Evolutionary conservation across 2,888 invertebrate genomes (phyloP).

Genomic region (Dyspetes luteomarginatus): DNA sequence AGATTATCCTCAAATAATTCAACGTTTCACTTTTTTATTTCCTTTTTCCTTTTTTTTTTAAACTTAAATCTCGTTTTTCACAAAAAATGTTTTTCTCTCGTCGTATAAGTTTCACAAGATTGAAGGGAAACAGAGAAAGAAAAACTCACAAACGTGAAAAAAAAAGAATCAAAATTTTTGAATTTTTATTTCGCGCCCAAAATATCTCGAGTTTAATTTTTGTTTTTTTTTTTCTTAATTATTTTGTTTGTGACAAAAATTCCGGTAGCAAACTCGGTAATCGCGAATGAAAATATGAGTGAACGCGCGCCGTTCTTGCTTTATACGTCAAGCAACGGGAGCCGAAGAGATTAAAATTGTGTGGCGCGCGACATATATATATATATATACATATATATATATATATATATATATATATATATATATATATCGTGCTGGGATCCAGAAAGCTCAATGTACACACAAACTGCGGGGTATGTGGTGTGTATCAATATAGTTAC

Average conservation of each 20-base stretch:
- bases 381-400: no score
- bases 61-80: no score
- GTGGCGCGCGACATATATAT: slow-evolving; percentile 72
- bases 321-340: slow-evolving; percentile 29
- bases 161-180: no score
- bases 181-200: no score
- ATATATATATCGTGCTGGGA: slow-evolving; percentile 73
- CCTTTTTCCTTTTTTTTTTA: background rate
- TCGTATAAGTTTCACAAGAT: no score
- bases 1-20: background rate
- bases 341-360: slow-evolving; percentile 61
- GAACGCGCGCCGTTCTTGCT: background rate
- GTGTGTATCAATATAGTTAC: slow-evolving; percentile 57
- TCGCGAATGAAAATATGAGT: background rate
- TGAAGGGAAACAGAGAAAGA: no score
- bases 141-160: no score
- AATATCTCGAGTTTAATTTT: no score
- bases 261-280: background rate
- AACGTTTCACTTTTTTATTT: background rate
- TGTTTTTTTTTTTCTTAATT: no score
- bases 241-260: no score
- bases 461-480: slow-evolving; percentile 54
- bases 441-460: slow-evolving; percentile 71
- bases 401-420: no score
- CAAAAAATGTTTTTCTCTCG: no score